phyloP scores from a whole-genome alignment of 37 sponge, comb jelly and placozoan species.

The Spongilla lacustris region DNA sequence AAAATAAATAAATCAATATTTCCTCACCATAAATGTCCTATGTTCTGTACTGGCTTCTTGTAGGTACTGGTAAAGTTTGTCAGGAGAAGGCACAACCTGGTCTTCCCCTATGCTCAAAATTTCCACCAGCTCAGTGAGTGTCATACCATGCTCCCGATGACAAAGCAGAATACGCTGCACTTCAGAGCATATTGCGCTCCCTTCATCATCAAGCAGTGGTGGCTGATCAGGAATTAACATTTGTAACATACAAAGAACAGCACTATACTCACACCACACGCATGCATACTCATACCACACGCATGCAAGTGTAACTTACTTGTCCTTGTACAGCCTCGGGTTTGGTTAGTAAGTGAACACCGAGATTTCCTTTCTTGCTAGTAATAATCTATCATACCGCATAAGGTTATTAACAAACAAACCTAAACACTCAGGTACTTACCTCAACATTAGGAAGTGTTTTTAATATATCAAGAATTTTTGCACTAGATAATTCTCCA shows the following conservation, averaged over 20 bases:
- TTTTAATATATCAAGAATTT: conserved; percentile 22
- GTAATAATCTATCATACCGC: not conserved
- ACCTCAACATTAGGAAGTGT: conserved; percentile 51
- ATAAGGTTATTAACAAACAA: not conserved
- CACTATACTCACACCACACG: not conserved
- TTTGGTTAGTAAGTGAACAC: not conserved
- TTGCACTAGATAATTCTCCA: not conserved
- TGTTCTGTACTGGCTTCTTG: conserved; percentile 1
- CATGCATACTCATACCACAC: not conserved
- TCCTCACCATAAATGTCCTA: not conserved
- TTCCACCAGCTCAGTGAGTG: conserved; percentile 46
- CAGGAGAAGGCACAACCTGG: conserved; percentile 23
- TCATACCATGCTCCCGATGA: conserved; percentile 63
- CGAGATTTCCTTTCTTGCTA: not conserved
- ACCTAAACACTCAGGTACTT: not conserved
- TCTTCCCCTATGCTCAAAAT: conserved; percentile 28
- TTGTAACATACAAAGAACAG: not conserved
- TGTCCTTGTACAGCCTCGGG: not conserved
- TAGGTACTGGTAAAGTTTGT: conserved; percentile 26
- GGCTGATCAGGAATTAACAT: not conserved
- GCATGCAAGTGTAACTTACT: not conserved
- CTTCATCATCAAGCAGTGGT: not conserved
- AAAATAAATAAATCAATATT: too few relatives aligned
- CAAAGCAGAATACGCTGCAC: conserved; percentile 44
- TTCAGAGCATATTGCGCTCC: conserved; percentile 46